Base-by-base conservation (phyloP, 2,797 vertebrate species). In the Sebastes cheni region DNA sequence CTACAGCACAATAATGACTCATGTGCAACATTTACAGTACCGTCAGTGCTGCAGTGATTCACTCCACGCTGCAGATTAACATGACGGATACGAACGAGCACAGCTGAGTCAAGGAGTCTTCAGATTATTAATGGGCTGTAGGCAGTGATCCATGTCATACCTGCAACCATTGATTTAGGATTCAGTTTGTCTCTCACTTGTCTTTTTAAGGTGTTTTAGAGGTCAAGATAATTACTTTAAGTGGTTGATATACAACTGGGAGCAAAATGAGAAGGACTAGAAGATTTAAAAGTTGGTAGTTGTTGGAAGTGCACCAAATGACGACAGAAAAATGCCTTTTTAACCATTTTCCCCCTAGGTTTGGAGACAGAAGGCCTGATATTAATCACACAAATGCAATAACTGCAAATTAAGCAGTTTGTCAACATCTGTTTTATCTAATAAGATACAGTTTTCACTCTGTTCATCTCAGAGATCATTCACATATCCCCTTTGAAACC, bases 1-100 rank as follows among this genome's bases (percentile, higher is more conserved):
- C 89, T 67, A 88, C 88, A 58, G 79, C 76, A 65, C 58, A 59
- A 74, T 54, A 75, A 55, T 90, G 90, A 94, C 79, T 93, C 87
- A 88, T 83, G 79, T 60, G 66, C 79, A 88, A 67, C 80, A 73
- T 86, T 90, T 85, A 81, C 82, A 84, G 30, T 11, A 22, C 81
- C 60, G 81, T 83, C 80, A 62, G 68, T 67, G 74, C 80, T 65
- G 75, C 86, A 50, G 73, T 88, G 89, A 91, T 79, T 91, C 89
- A 89, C 83, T 82, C 64, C 68, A 77, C 72, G 59, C 54, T 69
- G 81, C 83, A 88, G 89, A 90, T 93, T 82, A 82, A 85, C 71
- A 73, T 55, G 61, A 78, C 77, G 79, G 82, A 78, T 66, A 80
- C 60, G 16, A 75, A 55, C 76, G 75, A 84, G 80, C 78, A 71